These are phyloP conservation scores for Diceros bicornis DNA, from an alignment of 2,797 vertebrate genomes.

Conservation along the genomic window DNA sequence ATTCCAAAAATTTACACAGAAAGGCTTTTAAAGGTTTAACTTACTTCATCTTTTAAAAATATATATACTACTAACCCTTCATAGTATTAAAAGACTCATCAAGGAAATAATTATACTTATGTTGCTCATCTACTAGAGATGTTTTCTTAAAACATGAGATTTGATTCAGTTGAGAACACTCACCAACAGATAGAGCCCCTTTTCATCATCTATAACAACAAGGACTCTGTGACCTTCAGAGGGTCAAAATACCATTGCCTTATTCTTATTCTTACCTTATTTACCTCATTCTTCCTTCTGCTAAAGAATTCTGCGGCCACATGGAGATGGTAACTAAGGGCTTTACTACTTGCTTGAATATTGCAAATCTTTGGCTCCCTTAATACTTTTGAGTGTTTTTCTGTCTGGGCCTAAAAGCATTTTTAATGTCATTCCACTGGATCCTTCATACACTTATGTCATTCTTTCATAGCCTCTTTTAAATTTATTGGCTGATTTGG, in stretches of 20 bases:
- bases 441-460: not conserved
- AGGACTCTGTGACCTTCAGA: not conserved
- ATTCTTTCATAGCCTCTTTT: not conserved
- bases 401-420: constrained; percentile 18
- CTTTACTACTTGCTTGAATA: not conserved
- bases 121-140: not conserved
- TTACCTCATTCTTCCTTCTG: not conserved
- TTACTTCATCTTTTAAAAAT: not conserved
- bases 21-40: not conserved
- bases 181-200: not conserved
- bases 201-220: not conserved
- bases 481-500: not conserved
- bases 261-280: not conserved
- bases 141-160: not conserved
- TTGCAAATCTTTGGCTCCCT: not conserved
- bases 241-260: not conserved
- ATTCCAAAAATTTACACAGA: not conserved
- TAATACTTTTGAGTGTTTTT: not conserved
- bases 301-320: not conserved
- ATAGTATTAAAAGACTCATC: not conserved
- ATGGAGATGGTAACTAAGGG: not conserved
- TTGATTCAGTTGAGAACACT: not conserved
- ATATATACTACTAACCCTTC: not conserved
- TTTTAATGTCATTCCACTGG: not conserved
- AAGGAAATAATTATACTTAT: not conserved